These are phyloP conservation scores for Chelidonichthys spinosus DNA, from an alignment of 2,797 vertebrate species.

Conservation along the genomic window DNA sequence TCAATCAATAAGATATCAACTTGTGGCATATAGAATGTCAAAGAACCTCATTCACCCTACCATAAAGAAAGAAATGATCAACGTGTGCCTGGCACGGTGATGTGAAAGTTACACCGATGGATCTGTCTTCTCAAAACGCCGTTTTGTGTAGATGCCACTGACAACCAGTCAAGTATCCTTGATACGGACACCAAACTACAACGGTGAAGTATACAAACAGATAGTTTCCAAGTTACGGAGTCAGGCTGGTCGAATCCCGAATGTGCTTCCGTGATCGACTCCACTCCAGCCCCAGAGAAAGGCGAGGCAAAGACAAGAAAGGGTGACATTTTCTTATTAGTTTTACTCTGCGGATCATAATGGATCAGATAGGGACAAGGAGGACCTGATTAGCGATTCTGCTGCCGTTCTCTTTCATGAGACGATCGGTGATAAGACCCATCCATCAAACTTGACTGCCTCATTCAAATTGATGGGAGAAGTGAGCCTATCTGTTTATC, in stretches of 20 bases:
- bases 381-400: slow-evolving; percentile 64
- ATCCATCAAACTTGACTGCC: slow-evolving; percentile 71
- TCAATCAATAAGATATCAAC: neutral
- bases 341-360: slow-evolving; percentile 58
- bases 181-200: slow-evolving; percentile 8
- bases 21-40: neutral
- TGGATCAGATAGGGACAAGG: slow-evolving; percentile 59
- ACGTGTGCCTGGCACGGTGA: neutral
- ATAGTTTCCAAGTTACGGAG: slow-evolving; percentile 13
- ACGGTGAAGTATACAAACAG: slow-evolving; percentile 11
- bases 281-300: slow-evolving; percentile 25
- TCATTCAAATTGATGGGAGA: slow-evolving; percentile 63
- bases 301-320: slow-evolving; percentile 11
- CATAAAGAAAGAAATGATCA: neutral
- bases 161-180: slow-evolving; percentile 3
- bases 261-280: slow-evolving; percentile 44
- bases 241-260: slow-evolving; percentile 35
- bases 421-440: slow-evolving; percentile 65
- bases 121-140: neutral
- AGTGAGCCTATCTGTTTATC: slow-evolving; percentile 62
- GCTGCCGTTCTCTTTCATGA: slow-evolving; percentile 44
- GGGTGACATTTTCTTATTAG: slow-evolving; percentile 43
- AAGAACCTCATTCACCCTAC: neutral
- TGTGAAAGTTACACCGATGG: slow-evolving; percentile 1
- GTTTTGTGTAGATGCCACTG: neutral